Percentiles rank a stretch among this genome's conserved stretches.
Conservation (phyloP, 2,113 vertebrate genomes). For the Halcyon malimbica region DNA sequence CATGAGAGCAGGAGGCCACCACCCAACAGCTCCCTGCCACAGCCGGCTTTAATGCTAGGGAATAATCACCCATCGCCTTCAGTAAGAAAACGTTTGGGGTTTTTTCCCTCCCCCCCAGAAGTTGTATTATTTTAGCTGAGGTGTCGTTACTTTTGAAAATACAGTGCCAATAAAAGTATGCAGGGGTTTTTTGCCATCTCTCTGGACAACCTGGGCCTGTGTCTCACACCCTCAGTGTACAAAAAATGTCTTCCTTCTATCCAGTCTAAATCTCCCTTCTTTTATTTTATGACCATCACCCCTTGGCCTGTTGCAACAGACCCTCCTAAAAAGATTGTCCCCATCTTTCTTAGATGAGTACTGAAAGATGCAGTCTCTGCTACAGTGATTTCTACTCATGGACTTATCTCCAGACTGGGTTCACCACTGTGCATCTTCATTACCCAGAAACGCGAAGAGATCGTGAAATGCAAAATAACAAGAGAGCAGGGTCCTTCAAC, state of each 20-base stretch:
- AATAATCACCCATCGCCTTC: not conserved
- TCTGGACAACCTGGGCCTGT: not conserved
- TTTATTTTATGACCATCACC: not conserved
- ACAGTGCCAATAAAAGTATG: too few relatives aligned
- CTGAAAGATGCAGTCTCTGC: not conserved
- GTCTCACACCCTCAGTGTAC: not conserved
- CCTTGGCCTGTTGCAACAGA: not conserved
- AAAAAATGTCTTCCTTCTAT: not conserved
- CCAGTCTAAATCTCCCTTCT: not conserved
- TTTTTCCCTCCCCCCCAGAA: not conserved
- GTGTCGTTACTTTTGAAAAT: not conserved
- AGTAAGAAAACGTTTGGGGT: not conserved
- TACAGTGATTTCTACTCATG: not conserved
- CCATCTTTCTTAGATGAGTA: not conserved
- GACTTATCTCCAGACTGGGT: not conserved
- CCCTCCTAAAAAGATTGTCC: not conserved
- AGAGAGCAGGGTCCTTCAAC: not conserved
- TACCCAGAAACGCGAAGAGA: not conserved
- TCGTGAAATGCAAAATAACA: not conserved
- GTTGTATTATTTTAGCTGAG: not conserved
- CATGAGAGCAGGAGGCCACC: not conserved
- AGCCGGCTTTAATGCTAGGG: not conserved
- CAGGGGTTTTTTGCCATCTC: not conserved
- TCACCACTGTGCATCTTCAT: not conserved
- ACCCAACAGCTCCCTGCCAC: not conserved